Conservation (phyloP, 2,797 vertebrate species). For the Chaetophractus vellerosus region DNA sequence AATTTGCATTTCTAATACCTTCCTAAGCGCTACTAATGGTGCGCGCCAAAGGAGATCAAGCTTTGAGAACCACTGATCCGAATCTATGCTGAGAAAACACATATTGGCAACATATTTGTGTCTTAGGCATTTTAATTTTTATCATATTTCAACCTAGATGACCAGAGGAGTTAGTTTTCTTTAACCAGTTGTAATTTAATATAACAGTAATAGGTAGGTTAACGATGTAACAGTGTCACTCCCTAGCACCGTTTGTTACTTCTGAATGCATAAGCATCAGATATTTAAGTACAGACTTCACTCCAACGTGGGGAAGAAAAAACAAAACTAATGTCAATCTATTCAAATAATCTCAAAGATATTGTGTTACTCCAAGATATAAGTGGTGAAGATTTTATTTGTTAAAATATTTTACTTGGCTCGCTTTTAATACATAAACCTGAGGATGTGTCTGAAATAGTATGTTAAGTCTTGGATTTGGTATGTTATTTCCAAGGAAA, state of each 20-base stretch:
- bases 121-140: background rate
- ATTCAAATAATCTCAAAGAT: background rate
- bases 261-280: background rate
- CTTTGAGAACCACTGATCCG: background rate
- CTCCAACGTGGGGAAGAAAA: background rate
- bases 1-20: background rate
- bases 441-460: conserved; percentile 16
- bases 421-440: background rate
- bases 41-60: background rate
- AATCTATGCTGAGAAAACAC: background rate
- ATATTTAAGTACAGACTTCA: background rate
- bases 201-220: background rate
- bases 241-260: background rate
- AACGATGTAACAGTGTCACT: background rate
- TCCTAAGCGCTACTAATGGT: background rate
- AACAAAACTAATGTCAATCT: background rate
- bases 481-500: conserved; percentile 5
- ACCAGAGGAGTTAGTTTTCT: background rate
- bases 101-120: background rate
- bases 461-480: conserved; percentile 2
- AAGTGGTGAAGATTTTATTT: conserved; percentile 48
- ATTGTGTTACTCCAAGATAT: background rate
- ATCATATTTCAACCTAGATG: conserved; percentile 6
- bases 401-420: conserved; percentile 28
- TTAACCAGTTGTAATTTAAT: background rate